Conservation (phyloP, 2,797 vertebrate genomes). For the Vespertilio murinus region DNA sequence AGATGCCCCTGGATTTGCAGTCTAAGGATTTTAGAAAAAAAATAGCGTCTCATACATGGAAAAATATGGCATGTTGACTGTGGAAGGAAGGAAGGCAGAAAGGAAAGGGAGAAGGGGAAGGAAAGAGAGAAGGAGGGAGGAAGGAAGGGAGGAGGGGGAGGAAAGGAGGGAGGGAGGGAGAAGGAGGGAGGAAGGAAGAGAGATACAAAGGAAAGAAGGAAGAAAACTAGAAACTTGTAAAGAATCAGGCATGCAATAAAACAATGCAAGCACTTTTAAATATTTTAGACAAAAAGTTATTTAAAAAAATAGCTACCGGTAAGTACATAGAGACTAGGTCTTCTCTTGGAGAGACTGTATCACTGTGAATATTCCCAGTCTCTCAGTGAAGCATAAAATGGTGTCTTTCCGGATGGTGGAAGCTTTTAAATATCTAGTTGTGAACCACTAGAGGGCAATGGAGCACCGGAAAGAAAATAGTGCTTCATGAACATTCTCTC, state of each 20-base stretch:
- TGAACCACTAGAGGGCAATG: slow-evolving; percentile 82
- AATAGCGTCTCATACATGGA: too few species aligned
- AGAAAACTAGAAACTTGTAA: background rate
- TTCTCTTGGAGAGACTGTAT: slow-evolving; percentile 13
- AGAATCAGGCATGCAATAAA: background rate
- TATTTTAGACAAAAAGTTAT: background rate
- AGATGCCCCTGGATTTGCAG: too few species aligned
- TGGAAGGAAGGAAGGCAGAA: background rate
- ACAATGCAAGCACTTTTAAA: background rate
- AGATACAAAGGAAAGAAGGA: background rate
- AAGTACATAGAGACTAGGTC: background rate
- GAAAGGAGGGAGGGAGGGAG: too few species aligned
- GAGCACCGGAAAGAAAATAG: slow-evolving; percentile 50
- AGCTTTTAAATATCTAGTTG: background rate
- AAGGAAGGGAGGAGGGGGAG: fast-evolving
- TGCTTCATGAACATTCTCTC: background rate
- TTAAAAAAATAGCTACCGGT: background rate
- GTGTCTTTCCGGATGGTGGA: slow-evolving; percentile 72
- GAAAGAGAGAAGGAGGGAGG: too few species aligned
- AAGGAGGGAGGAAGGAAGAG: background rate
- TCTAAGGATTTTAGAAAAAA: too few species aligned
- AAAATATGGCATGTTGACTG: background rate
- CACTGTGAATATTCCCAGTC: background rate
- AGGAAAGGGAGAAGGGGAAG: background rate
- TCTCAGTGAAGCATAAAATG: slow-evolving; percentile 75